Evolutionary conservation across 1,140 invertebrate genomes (phyloP).

Genomic region (Lycorma delicatula): DNA sequence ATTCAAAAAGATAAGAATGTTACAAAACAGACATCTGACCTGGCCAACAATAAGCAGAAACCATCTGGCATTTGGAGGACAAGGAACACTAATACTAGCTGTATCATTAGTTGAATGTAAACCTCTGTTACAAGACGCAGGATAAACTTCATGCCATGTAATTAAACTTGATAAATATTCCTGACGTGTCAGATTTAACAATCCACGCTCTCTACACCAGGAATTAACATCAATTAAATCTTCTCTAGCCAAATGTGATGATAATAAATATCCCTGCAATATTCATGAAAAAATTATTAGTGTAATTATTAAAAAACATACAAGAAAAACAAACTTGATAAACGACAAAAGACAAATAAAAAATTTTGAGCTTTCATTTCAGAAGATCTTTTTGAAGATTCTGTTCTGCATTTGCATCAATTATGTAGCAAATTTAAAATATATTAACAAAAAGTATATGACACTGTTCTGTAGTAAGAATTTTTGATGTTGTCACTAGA

Average conservation of each 20-base stretch:
- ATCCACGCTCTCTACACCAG: conserved; percentile 56
- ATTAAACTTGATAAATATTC: conserved; percentile 56
- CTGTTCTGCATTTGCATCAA: too few relatives aligned
- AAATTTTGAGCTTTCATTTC: too few relatives aligned
- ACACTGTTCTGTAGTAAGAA: too few relatives aligned
- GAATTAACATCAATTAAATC: conserved; percentile 61
- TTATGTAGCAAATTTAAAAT: too few relatives aligned
- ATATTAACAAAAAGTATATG: too few relatives aligned
- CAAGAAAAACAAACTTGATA: not conserved
- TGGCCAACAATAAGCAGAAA: conserved; percentile 67
- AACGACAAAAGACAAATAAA: too few relatives aligned
- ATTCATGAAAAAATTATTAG: not conserved
- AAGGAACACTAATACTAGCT: conserved; percentile 20
- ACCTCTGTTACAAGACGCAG: conserved; percentile 39
- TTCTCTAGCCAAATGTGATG: conserved; percentile 58
- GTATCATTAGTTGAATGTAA: conserved; percentile 8
- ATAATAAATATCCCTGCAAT: conserved; percentile 58
- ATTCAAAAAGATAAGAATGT: too few relatives aligned
- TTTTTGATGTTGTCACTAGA: too few relatives aligned
- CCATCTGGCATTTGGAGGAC: conserved; percentile 47
- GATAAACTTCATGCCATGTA: conserved; percentile 67
- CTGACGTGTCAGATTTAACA: conserved; percentile 49
- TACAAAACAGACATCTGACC: conserved; percentile 41
- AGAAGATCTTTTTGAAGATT: too few relatives aligned
- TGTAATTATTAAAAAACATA: not conserved